phyloP scores from a whole-genome alignment of 2,888 invertebrate genomes.

The Teleogryllus oceanicus region DNA sequence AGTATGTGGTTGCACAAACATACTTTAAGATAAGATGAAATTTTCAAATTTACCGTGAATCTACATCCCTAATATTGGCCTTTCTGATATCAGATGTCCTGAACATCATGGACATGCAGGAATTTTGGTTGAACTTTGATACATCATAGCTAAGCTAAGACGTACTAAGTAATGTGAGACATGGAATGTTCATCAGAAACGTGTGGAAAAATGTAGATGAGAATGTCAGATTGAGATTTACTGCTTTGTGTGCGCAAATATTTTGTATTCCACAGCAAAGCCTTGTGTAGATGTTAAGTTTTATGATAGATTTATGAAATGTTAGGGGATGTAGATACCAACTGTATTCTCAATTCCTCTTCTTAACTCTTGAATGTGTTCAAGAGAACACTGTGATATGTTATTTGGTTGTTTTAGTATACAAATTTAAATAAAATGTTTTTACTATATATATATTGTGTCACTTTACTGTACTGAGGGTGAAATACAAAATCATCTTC shows the following conservation, averaged over 20 bases:
- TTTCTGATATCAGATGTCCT: background rate
- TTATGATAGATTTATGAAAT: background rate
- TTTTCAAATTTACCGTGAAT: background rate
- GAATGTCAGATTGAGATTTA: background rate
- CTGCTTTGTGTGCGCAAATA: constrained; percentile 6
- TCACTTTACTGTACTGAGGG: background rate
- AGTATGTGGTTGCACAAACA: background rate
- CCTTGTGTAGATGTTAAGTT: background rate
- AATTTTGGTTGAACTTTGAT: background rate
- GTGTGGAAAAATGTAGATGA: background rate
- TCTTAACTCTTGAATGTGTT: background rate
- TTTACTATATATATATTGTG: background rate
- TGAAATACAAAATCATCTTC: background rate
- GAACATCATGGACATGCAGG: background rate
- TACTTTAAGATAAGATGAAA: background rate
- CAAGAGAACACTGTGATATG: constrained; percentile 11
- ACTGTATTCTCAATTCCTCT: background rate
- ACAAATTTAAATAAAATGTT: background rate
- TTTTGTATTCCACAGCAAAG: constrained; percentile 18
- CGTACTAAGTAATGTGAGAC: background rate
- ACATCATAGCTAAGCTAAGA: background rate
- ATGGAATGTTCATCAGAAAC: background rate
- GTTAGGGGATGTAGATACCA: constrained; percentile 6
- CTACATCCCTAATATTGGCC: background rate
- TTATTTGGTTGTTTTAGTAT: constrained; percentile 2